These are phyloP conservation scores for Cromileptes altivelis DNA, from an alignment of 2,113 vertebrate species.

Conservation along the genomic window DNA sequence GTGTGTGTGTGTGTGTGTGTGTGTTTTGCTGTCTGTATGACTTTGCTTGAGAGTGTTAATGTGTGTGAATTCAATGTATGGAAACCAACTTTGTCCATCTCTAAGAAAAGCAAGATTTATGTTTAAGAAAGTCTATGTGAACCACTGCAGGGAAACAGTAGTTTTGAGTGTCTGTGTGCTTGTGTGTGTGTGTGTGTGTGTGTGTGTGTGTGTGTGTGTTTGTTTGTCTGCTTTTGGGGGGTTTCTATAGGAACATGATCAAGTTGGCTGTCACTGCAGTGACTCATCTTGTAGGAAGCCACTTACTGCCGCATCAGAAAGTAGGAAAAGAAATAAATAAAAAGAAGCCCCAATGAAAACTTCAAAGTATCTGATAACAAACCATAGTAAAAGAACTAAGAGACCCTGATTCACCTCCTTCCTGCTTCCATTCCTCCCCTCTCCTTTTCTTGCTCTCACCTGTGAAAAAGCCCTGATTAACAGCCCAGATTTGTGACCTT, in stretches of 20 bases:
- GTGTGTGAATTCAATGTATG: slow-evolving; percentile 16
- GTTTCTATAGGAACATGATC: slow-evolving; percentile 28
- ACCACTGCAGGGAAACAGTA: background rate
- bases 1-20: background rate
- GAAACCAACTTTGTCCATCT: slow-evolving; percentile 4
- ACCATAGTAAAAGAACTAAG: slow-evolving; percentile 49
- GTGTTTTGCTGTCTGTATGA: background rate
- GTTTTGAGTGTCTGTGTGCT: background rate
- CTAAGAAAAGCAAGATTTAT: slow-evolving; percentile 3
- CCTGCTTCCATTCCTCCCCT: slow-evolving; percentile 29
- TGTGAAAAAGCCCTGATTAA: slow-evolving; percentile 71
- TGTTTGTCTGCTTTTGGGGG: slow-evolving; percentile 13
- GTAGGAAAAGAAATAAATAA: slow-evolving; percentile 32
- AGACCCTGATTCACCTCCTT: slow-evolving; percentile 53
- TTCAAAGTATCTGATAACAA: slow-evolving; percentile 65
- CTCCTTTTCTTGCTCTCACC: slow-evolving; percentile 50
- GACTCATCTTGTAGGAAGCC: slow-evolving; percentile 48
- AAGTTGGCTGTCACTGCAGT: slow-evolving; percentile 34
- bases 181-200: background rate
- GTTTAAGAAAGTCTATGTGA: background rate
- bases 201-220: background rate
- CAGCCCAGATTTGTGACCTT: slow-evolving; percentile 64
- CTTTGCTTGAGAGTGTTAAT: background rate
- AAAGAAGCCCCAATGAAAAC: slow-evolving; percentile 33
- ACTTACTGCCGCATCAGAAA: slow-evolving; percentile 49